Conservation (phyloP, 2,797 vertebrate species). For the Syngnathus acus region DNA sequence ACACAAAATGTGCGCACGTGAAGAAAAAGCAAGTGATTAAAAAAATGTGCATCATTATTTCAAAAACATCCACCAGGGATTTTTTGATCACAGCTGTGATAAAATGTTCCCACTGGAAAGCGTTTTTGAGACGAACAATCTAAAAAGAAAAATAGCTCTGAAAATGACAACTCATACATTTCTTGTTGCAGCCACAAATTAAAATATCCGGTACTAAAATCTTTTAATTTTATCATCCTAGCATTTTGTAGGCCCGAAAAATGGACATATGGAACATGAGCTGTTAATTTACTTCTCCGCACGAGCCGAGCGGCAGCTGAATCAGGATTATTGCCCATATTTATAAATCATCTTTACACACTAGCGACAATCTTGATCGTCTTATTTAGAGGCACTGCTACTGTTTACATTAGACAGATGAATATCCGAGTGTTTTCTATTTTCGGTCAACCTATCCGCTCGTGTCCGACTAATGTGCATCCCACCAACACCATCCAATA, state of each 20-base stretch:
- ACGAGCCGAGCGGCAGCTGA: background rate
- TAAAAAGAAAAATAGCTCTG: background rate
- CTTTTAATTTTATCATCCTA: too few relatives aligned
- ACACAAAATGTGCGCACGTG: slow-evolving; percentile 27
- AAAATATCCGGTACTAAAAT: background rate
- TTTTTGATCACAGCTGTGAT: slow-evolving; percentile 4
- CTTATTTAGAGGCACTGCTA: background rate
- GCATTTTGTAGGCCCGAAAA: too few relatives aligned
- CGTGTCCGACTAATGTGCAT: background rate
- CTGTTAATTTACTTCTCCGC: too few relatives aligned
- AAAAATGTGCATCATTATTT: background rate
- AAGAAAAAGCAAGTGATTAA: slow-evolving; percentile 16
- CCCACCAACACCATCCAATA: background rate
- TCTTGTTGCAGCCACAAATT: background rate
- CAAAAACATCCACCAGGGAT: background rate
- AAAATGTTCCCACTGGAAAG: background rate
- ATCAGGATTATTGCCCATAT: background rate
- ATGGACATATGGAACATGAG: too few relatives aligned
- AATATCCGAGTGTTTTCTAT: background rate
- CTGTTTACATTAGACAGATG: background rate
- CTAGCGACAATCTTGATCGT: background rate
- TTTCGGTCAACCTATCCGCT: background rate
- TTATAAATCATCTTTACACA: background rate
- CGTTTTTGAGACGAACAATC: background rate
- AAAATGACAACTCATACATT: background rate